Evolutionary conservation across 1,140 invertebrate species (phyloP), one percentile per base, ranked within the genome.

Genomic region (Drosophila nasuta): DNA sequence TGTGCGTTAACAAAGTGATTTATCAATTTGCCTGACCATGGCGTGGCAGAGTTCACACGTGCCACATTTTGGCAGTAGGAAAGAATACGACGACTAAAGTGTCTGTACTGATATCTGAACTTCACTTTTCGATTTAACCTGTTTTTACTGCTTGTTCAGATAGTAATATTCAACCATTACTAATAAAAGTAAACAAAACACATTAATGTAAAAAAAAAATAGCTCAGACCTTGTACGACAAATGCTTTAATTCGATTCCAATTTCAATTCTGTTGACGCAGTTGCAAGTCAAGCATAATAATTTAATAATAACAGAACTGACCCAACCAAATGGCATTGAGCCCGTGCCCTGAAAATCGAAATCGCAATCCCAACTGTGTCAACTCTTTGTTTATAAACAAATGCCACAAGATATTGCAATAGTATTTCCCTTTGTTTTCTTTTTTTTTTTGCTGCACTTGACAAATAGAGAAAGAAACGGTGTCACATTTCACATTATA

Each of bases 321-420:
- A 73, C 70, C 75, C 69, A 66, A 64, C 41, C 38, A 46, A 65
- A 62, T 73, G 75, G 69, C 75, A 77, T 66, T 77, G 75, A 77
- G 75, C 70, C 20, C 25, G 45, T 77, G 75, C 33, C 70, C 75
- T 74, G 58, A 20, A 25, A 25, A 25, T 25, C 20, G 20, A 25
- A 77, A 72, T 48, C n/a, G 33, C 3, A 56, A 3, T 33, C 30
- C 1, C 45, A 76, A 72, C 46, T 76, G 62, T 76, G 69, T 76
- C 73, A 75, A 71, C 73, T 71, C 49, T 59, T 75, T 77, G 63
- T 73, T 73, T 73, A 73, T 77, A 73, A 77, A 73, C 67, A 72
- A 76, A 59, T 46, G 65, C 35, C 20, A 28, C 25, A 38, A 46
- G 17, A 58, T 28, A 57, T 48, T 71, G 68, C 62, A 58, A 65